Conservation (phyloP, 2,888 invertebrate species). For the Sminthurinus aureus region DNA sequence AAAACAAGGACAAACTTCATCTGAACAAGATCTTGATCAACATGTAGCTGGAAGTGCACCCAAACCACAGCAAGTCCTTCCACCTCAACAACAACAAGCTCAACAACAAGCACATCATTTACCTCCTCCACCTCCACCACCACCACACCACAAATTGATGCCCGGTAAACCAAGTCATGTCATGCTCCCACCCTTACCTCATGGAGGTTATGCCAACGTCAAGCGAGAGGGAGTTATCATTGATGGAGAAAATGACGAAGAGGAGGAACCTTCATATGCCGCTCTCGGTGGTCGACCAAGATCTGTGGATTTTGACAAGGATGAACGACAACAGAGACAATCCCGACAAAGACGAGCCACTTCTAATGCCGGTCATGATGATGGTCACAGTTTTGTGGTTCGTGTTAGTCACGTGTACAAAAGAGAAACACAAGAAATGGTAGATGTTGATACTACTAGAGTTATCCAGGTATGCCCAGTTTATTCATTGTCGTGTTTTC, state of each 20-base stretch:
- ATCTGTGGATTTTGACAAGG: conserved; percentile 83
- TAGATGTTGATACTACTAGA: conserved; percentile 63
- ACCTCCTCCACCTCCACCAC: conserved; percentile 46
- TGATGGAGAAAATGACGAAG: conserved; percentile 56
- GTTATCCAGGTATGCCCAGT: conserved; percentile 62
- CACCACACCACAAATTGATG: conserved; percentile 46
- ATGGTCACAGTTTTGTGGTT: conserved; percentile 63
- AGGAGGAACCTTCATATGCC: conserved; percentile 66
- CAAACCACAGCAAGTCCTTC: conserved; percentile 59
- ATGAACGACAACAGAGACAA: conserved; percentile 73
- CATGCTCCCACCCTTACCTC: conserved; percentile 77
- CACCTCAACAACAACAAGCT: conserved; percentile 62
- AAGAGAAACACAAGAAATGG: conserved; percentile 86
- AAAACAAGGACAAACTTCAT: conserved; percentile 40
- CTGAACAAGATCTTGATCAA: conserved; percentile 41
- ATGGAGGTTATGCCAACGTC: conserved; percentile 81
- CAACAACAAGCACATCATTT: conserved; percentile 35
- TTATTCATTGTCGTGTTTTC: no score
- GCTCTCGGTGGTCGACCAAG: conserved; percentile 76
- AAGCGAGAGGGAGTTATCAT: conserved; percentile 72
- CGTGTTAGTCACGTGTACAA: conserved; percentile 76
- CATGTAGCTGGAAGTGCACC: conserved; percentile 45
- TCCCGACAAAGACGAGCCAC: conserved; percentile 72
- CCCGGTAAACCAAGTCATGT: conserved; percentile 73
- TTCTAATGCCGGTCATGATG: conserved; percentile 64